Conservation (phyloP, 1,140 invertebrate genomes). For the Musca vetustissima region DNA sequence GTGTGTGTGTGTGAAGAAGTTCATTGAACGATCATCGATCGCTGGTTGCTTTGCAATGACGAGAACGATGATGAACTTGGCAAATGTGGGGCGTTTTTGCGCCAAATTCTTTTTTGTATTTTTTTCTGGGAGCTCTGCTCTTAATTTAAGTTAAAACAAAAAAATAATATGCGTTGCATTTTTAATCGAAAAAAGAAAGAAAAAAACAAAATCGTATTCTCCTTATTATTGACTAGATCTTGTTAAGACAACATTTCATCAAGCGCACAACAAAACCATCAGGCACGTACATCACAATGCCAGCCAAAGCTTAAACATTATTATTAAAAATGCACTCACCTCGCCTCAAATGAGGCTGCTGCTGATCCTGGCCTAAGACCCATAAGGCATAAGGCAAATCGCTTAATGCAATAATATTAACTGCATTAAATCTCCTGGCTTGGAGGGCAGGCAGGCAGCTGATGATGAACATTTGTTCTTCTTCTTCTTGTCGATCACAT, state of each 20-base stretch:
- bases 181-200: slow-evolving; percentile 8
- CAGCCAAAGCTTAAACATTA: slow-evolving; percentile 16
- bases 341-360: no score
- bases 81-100: slow-evolving; percentile 29
- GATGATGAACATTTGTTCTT: no score
- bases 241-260: slow-evolving; percentile 30
- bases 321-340: slow-evolving; percentile 13
- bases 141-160: not conserved
- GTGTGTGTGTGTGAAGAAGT: slow-evolving; percentile 4
- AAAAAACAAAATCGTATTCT: no score
- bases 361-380: not conserved
- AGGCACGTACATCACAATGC: not conserved
- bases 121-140: no score
- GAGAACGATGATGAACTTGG: not conserved
- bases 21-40: slow-evolving; percentile 22
- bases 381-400: not conserved
- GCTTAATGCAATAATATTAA: not conserved
- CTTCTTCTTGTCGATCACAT: not conserved
- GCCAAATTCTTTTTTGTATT: slow-evolving; percentile 2
- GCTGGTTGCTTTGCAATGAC: not conserved
- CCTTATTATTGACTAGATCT: slow-evolving; percentile 24
- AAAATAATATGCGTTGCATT: slow-evolving; percentile 3
- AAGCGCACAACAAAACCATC: not conserved
- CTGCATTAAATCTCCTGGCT: not conserved
- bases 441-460: no score